phyloP scores from a whole-genome alignment of 2,888 invertebrate species.

The Archips crataeganus region DNA sequence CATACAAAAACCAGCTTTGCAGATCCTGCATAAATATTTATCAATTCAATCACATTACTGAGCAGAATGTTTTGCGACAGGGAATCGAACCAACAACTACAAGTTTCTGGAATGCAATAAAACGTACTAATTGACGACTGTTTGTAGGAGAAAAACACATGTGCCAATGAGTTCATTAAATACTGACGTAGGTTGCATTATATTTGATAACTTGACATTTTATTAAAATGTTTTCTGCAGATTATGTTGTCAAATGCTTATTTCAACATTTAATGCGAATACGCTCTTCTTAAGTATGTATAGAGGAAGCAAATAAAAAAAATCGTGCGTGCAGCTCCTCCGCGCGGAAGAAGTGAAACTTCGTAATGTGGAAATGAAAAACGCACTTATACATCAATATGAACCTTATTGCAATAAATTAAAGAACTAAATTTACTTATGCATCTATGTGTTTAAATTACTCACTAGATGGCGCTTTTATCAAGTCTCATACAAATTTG shows the following conservation, averaged over 20 bases:
- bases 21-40: constrained; percentile 64
- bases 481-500: too few relatives aligned
- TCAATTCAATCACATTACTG: constrained; percentile 68
- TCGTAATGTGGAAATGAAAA: too few relatives aligned
- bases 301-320: too few relatives aligned
- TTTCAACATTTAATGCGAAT: not conserved
- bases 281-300: too few relatives aligned
- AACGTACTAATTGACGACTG: constrained; percentile 61
- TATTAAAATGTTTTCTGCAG: not conserved
- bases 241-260: too few relatives aligned
- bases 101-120: constrained; percentile 63
- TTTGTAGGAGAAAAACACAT: constrained; percentile 48
- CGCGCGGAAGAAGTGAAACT: too few relatives aligned
- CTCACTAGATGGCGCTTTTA: too few relatives aligned
- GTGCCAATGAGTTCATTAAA: constrained; percentile 49
- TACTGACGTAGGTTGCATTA: constrained; percentile 17
- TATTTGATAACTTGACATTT: constrained; percentile 4
- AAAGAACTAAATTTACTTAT: too few relatives aligned
- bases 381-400: too few relatives aligned
- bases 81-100: constrained; percentile 55
- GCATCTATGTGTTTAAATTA: too few relatives aligned
- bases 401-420: too few relatives aligned
- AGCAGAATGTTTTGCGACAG: constrained; percentile 59
- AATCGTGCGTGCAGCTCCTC: too few relatives aligned
- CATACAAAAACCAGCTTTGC: constrained; percentile 35